Percentiles rank a stretch among this genome's conserved stretches.
Conservation (phyloP, 2,888 invertebrate genomes). For the Himalopsyche kuldschensis region DNA sequence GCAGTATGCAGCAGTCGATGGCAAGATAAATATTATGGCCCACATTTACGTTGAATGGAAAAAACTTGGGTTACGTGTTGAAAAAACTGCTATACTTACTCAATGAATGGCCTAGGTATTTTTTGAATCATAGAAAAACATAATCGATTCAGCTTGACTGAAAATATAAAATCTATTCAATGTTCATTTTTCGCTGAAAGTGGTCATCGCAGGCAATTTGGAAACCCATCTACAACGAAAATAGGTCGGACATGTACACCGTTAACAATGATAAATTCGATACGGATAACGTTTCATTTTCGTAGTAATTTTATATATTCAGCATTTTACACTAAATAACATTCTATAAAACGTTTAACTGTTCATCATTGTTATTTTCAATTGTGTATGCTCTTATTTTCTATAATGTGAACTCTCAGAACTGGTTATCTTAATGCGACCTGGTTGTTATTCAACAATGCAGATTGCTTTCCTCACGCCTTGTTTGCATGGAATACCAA, state of each 20-base stretch:
- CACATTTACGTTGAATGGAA: background rate
- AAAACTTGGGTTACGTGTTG: background rate
- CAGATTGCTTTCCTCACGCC: no score
- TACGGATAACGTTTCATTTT: no score
- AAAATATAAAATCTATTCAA: background rate
- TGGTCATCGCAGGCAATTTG: background rate
- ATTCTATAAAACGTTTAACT: no score
- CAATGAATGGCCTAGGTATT: background rate
- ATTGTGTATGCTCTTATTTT: no score
- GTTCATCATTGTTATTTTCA: no score
- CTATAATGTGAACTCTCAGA: no score
- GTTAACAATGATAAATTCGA: no score
- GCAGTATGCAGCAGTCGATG: background rate
- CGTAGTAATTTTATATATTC: no score
- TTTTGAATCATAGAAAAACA: background rate
- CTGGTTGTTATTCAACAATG: no score
- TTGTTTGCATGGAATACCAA: no score
- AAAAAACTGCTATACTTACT: background rate
- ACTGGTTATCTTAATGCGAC: no score
- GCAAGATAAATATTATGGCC: background rate
- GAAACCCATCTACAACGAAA: background rate
- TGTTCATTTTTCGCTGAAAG: background rate
- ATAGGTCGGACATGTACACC: background rate
- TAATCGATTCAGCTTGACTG: background rate
- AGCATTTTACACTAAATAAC: no score